Percentiles rank a stretch among this genome's conserved stretches.
These are phyloP conservation scores for Peromyscus attwateri DNA, from an alignment of 2,797 vertebrate species.

Conservation along the genomic window DNA sequence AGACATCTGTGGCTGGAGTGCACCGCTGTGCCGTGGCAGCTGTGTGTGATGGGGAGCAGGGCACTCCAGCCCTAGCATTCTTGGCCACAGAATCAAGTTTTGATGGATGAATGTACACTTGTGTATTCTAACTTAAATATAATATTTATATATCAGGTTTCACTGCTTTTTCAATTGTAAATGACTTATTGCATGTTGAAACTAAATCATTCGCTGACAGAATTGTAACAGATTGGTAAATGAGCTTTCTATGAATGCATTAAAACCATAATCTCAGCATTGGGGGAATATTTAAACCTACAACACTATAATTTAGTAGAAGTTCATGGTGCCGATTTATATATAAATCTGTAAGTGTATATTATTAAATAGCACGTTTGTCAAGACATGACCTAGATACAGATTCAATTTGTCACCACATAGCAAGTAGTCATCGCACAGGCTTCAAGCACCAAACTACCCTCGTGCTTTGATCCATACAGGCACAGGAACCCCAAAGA, in stretches of 20 bases:
- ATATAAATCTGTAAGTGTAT: neutral
- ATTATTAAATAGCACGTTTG: neutral
- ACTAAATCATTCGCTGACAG: conserved; percentile 14
- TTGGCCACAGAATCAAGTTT: neutral
- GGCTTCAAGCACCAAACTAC: neutral
- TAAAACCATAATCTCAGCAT: conserved; percentile 48
- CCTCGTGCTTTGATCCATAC: neutral
- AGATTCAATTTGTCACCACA: neutral
- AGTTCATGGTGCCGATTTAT: neutral
- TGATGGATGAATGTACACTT: conserved; percentile 44
- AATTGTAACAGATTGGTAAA: conserved; percentile 2
- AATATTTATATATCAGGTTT: conserved; percentile 53
- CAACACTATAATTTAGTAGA: conserved; percentile 23
- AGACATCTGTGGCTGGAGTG: neutral
- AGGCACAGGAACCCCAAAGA: neutral
- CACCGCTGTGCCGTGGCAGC: neutral
- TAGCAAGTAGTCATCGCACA: neutral
- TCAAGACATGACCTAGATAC: neutral
- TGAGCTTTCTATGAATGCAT: conserved; percentile 43
- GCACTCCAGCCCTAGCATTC: neutral
- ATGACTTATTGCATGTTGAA: neutral
- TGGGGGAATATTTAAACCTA: conserved; percentile 19
- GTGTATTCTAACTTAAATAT: conserved; percentile 30
- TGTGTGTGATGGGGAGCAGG: neutral
- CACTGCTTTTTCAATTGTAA: conserved; percentile 27